These are phyloP conservation scores for Dinocampus coccinellae DNA, from an alignment of 2,888 invertebrate genomes.

Conservation along the genomic window DNA sequence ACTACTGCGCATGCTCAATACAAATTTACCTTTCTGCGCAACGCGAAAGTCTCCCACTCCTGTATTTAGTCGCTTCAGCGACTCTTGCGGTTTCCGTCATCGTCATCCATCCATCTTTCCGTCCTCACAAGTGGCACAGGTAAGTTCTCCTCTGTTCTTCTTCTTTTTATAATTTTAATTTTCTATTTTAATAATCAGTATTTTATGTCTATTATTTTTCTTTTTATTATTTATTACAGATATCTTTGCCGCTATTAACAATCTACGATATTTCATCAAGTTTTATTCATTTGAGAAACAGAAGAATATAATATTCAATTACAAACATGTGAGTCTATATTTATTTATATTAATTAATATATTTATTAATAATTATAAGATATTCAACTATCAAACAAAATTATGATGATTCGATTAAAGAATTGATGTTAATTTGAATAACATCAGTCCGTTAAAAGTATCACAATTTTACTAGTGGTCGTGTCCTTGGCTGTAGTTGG, in stretches of 20 bases:
- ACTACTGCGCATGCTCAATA: constrained; percentile 32
- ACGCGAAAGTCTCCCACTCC: constrained; percentile 6
- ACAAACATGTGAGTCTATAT: constrained; percentile 57
- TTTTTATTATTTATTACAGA: constrained; percentile 52
- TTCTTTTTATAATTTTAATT: background rate
- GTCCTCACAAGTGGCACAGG: constrained; percentile 60
- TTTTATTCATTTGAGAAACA: constrained; percentile 48
- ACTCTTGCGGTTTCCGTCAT: constrained; percentile 48
- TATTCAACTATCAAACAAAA: too few relatives aligned
- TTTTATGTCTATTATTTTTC: background rate
- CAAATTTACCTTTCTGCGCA: constrained; percentile 31
- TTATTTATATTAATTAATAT: too few relatives aligned
- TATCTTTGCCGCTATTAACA: constrained; percentile 50
- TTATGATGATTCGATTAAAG: too few relatives aligned
- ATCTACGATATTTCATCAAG: constrained; percentile 29
- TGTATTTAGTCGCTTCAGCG: constrained; percentile 7
- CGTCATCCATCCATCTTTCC: constrained; percentile 58
- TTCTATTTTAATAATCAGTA: background rate
- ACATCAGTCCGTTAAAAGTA: too few relatives aligned
- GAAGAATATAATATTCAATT: constrained; percentile 47
- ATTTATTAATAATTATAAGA: too few relatives aligned
- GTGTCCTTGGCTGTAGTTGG: constrained; percentile 37
- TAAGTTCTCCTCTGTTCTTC: constrained; percentile 47
- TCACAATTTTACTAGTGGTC: background rate
- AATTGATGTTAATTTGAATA: too few relatives aligned